Base-by-base conservation (phyloP, 2,113 vertebrate species). In the Megaceryle torquata region DNA sequence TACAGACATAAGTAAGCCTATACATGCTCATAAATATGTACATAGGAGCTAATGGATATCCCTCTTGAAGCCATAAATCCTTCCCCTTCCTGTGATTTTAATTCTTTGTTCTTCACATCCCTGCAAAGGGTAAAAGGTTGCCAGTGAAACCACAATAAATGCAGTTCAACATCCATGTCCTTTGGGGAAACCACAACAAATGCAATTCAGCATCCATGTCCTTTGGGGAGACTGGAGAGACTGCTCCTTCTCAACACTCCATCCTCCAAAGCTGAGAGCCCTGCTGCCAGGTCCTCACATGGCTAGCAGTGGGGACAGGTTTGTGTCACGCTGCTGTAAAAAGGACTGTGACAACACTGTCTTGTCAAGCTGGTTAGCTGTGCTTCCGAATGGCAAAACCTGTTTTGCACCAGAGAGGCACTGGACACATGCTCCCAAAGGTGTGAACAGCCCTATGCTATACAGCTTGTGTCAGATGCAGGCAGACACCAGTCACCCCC, bases 141-240 rank as follows among this genome's bases (percentile, higher is more conserved):
- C 46, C 44, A 46, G 15, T 77, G 81, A 75, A 89, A 74, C 16
- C 19, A 21, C 33, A 69, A 10, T 26, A 83, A 56, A 69, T 10
- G 25, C 56, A 70, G 13, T 57, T 75, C 50, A 44, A 54, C 24
- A n/a, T 46, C 51, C 67, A 4, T 0, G 0, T n/a, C 39, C 22
- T 53, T 26, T 65, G 44, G 35, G 51, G 25, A 51, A 43, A 19
- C 25, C 19, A 21, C 33, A 69, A 10, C 31, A 83, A 56, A 69
- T 10, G 25, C 56, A 70, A 15, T 57, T 75, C 50, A 44, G 60
- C 24, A n/a, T 46, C 51, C 67, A 4, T 0, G 0, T n/a, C 39
- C 22, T 53, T 26, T 65, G 44, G 35, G 51, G 25, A 51, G 48
- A 19, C 25, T 43, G 24, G 21, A n/a, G 21, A 29, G 37, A 35